Conservation (phyloP, 2,113 vertebrate species). For the Zootoca vivipara region DNA sequence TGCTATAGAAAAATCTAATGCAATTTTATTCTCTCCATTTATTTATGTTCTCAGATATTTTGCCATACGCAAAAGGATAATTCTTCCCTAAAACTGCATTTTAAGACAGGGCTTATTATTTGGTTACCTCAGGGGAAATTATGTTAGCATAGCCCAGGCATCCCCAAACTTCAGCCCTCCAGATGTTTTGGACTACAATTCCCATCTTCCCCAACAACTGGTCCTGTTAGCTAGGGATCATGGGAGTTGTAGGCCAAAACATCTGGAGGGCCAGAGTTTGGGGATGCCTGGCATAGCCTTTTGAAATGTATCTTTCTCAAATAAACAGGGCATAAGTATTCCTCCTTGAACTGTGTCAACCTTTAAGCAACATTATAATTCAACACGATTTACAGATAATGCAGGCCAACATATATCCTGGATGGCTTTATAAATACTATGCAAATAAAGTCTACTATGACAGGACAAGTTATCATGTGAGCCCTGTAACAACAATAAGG, state of each 20-base stretch:
- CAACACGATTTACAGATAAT: background rate
- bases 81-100: background rate
- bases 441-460: background rate
- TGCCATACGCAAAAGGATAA: background rate
- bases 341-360: background rate
- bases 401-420: background rate
- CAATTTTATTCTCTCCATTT: background rate
- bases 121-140: background rate
- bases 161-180: too few species aligned
- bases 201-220: too few species aligned
- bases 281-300: background rate
- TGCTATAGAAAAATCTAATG: background rate
- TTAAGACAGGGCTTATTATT: background rate
- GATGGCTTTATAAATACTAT: background rate
- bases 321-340: background rate
- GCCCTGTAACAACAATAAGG: constrained; percentile 20
- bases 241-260: too few species aligned
- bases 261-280: too few species aligned
- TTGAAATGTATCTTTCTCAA: background rate
- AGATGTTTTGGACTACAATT: too few species aligned
- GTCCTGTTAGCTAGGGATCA: too few species aligned
- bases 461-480: background rate
- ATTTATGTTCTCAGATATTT: background rate
- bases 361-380: background rate
- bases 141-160: background rate